Base-by-base conservation (phyloP, 2,113 vertebrate species). In the Dunckerocampus dactyliophorus region DNA sequence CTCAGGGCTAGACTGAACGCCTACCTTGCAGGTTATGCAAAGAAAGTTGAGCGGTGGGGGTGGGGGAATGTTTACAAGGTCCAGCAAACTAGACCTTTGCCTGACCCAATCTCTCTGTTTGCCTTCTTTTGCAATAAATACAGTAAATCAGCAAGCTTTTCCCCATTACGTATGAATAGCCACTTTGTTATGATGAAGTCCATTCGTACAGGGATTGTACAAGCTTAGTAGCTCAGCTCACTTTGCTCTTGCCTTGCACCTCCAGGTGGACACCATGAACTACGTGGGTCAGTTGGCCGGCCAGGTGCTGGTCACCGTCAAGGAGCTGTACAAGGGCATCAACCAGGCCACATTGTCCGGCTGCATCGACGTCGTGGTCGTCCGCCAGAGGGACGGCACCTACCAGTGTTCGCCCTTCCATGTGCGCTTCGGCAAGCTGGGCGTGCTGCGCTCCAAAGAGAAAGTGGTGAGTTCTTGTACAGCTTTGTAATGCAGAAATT, bases 241-340 rank as follows among this genome's bases (percentile, higher is more conserved):
- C 47, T 47, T 48, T 17, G 16, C 1, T 9, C 8, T n/a, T 1
- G 6, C 7, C 17, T 43, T 10, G 34, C 20, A 43, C 54, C 39
- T 66, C 11, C 70, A 99, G 96, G 88, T 71, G 62, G 93, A 94
- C 88, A 97, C 93, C 82, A 98, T 99, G 97, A 99, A 98, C 90
- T 99, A 99, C 87, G 94, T 99, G 71, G 97, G 96, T 49, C 97
- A 99, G 76, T 92, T 98, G 86, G 96, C 95, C 7, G 96, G 95
- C 67, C 96, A 98, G 74, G 95, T 98, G 83, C 90, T 99, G 81
- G 95, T 95, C 66, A 99, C 97, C 1, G 94, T 98, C 76, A 96
- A 92, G 88, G 95, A 99, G 67, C 92, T 99, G 66, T 99, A 98
- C 75, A 98, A 98, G 77, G 97, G 95, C 65, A 97, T 99, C 61